These are phyloP conservation scores for Lanius ludovicianus DNA, from an alignment of 2,113 vertebrate species.

Conservation along the genomic window DNA sequence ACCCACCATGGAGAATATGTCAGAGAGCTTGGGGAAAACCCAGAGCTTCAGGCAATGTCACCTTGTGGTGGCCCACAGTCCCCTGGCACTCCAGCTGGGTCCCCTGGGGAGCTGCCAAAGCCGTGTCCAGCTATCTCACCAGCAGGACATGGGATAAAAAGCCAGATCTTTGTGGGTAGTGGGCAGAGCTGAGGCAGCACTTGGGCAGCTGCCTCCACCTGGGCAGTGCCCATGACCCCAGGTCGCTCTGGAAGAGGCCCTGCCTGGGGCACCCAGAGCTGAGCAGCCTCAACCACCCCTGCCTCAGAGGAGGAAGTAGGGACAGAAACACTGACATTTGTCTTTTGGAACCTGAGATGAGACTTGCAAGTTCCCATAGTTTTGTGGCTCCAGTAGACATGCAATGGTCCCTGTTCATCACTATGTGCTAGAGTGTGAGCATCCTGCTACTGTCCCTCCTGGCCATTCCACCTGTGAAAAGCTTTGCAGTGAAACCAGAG, in stretches of 20 bases:
- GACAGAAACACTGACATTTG: neutral
- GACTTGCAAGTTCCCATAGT: neutral
- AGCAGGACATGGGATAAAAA: neutral
- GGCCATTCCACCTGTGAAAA: neutral
- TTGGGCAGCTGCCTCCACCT: neutral
- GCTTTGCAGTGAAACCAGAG: neutral
- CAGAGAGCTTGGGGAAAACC: neutral
- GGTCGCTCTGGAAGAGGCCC: neutral
- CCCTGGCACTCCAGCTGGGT: neutral
- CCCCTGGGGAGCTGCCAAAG: neutral
- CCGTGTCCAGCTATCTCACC: neutral
- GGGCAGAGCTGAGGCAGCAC: neutral
- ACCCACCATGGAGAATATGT: neutral
- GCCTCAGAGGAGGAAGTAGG: neutral
- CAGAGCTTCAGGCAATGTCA: neutral
- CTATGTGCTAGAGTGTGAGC: neutral
- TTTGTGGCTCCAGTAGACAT: neutral
- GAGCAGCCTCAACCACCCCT: neutral
- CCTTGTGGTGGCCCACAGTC: neutral
- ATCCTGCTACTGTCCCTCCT: rapidly evolving
- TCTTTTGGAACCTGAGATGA: neutral
- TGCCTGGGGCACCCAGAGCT: neutral
- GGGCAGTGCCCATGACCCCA: neutral
- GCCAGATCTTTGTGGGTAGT: neutral
- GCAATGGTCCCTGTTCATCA: rapidly evolving